phyloP scores from a whole-genome alignment of 1,140 invertebrate species.

The Euschistus heros region DNA sequence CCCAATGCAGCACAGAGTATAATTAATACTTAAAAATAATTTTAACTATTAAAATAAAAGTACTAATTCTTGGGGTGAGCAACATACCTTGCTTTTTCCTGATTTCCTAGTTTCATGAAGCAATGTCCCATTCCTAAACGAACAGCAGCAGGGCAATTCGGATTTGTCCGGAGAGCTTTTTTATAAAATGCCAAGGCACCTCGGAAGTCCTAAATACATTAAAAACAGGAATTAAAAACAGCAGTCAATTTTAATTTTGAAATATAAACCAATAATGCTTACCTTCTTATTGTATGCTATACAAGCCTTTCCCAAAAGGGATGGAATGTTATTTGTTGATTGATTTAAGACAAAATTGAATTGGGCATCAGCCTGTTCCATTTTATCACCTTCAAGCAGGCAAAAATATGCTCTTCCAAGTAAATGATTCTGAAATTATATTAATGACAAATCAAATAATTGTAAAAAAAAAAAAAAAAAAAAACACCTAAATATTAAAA shows the following conservation, averaged over 20 bases:
- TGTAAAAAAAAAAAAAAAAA: constrained; percentile 8
- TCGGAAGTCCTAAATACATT: constrained; percentile 54
- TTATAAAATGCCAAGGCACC: constrained; percentile 96
- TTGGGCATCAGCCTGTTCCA: constrained; percentile 99
- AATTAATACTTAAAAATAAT: no score
- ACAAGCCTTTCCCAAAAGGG: constrained; percentile 93
- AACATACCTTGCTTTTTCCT: constrained; percentile 78
- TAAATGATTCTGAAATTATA: constrained; percentile 70
- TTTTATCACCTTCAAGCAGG: constrained; percentile 95
- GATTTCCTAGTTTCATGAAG: constrained; percentile 92
- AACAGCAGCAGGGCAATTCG: constrained; percentile 94
- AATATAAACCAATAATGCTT: neutral
- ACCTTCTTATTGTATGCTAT: constrained; percentile 84
- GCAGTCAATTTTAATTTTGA: neutral
- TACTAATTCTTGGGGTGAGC: no score
- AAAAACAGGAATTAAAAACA: neutral
- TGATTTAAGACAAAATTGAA: constrained; percentile 99
- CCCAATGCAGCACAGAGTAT: no score
- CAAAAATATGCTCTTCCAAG: constrained; percentile 96
- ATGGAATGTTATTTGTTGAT: constrained; percentile 90
- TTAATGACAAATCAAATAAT: no score
- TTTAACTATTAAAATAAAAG: no score
- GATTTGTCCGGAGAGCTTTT: constrained; percentile 90
- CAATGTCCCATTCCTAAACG: constrained; percentile 95
- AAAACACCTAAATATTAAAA: no score